Base-by-base conservation (phyloP, 2,888 invertebrate genomes). In the Diachrysia chrysitis region DNA sequence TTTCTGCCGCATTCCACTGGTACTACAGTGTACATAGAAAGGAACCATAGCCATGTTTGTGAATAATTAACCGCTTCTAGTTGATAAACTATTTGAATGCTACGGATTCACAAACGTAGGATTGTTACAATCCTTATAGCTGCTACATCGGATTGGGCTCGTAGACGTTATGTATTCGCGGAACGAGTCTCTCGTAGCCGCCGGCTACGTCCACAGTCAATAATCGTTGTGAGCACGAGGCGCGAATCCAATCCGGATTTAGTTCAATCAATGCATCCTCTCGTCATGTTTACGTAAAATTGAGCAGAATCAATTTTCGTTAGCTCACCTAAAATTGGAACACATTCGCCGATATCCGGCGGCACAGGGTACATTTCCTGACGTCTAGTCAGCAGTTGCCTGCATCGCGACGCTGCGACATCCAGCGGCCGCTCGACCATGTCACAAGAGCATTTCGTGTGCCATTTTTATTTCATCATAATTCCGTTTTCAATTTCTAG, bases 401-500 rank as follows among this genome's bases (percentile, higher is more conserved):
- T 77, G 67, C 74, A 76, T 61, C 71, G 69, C 59, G 60, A 57
- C 58, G 63, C 74, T 67, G 69, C 63, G 51, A 17, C 57, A 48
- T 58, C 65, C 56, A 23, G 19, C 61, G 69, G 69, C 69, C 63
- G 66, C 57, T 64, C 71, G 72, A 65, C 63, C 75, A 69, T 71
- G 78, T 81, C 83, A 71, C 68, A 46, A 64, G 70, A 73, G 74
- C 76, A 81, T 85, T 88, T 88, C 82, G 78, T 77, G 79, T 84
- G 81, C 81, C 85, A 87, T 91, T 93, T 92, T 93, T 92, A 93
- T 92, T 92, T 88, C 85, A 89, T 89, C 90, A 92, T 93, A 90
- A 93, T 93, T 92, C 87, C 89, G 88, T 92, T 95, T 94, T 94
- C 94, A 93, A 94, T 94, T 93, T 93, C 91, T 90, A 88, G 86